A percentile compares a stretch with the other conserved stretches of the same genome.
phyloP scores from a whole-genome alignment of 2,113 vertebrate genomes.

The Zosterops borbonicus region DNA sequence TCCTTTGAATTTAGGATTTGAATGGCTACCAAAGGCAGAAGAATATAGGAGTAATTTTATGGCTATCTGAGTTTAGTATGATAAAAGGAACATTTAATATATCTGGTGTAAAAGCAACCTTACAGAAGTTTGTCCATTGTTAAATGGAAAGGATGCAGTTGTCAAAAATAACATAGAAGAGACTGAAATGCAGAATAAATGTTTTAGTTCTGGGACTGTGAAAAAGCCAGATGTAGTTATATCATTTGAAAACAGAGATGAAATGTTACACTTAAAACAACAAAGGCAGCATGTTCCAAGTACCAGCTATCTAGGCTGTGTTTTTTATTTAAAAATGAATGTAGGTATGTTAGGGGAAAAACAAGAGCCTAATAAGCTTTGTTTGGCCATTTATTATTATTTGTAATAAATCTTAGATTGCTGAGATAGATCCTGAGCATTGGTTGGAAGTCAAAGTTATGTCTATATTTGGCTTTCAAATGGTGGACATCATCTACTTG shows the following conservation, averaged over 20 bases:
- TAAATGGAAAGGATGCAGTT: neutral
- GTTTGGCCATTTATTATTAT: neutral
- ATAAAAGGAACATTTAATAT: neutral
- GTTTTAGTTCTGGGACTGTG: neutral
- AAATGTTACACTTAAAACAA: neutral
- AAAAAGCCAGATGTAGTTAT: neutral
- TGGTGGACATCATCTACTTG: neutral
- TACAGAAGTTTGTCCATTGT: neutral
- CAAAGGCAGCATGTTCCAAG: neutral
- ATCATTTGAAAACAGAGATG: neutral
- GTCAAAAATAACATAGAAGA: neutral
- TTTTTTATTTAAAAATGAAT: neutral
- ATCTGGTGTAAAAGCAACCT: neutral
- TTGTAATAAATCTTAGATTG: neutral
- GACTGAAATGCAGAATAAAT: neutral
- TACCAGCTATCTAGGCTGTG: neutral
- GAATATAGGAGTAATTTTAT: neutral
- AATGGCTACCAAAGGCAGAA: neutral
- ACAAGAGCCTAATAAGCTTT: neutral
- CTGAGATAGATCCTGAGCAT: neutral
- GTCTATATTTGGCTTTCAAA: neutral
- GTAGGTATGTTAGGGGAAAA: neutral
- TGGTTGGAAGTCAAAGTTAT: neutral
- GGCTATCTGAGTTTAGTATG: neutral
- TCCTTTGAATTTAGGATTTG: neutral